Percentiles rank a stretch among this genome's conserved stretches.
These are phyloP conservation scores for Hemiscyllium ocellatum DNA, from an alignment of 2,113 vertebrate species.

Conservation along the genomic window DNA sequence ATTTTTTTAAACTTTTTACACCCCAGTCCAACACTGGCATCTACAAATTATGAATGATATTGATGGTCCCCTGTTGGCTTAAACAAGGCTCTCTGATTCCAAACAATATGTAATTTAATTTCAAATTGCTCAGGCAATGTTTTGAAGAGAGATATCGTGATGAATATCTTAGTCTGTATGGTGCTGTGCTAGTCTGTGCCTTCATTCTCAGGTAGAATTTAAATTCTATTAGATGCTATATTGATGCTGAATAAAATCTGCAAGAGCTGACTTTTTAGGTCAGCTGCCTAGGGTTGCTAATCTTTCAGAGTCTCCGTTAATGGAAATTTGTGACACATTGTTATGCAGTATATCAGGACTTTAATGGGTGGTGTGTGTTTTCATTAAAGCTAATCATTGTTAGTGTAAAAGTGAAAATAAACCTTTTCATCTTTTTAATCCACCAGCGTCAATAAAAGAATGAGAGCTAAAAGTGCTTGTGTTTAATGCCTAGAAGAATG, in stretches of 20 bases:
- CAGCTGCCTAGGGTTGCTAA: neutral
- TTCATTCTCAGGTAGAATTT: neutral
- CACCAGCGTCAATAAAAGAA: neutral
- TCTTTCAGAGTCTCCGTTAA: neutral
- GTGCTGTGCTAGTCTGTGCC: neutral
- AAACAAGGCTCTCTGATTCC: neutral
- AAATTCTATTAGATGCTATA: neutral
- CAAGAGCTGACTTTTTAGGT: neutral
- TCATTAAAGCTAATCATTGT: neutral
- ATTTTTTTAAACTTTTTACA: too few species aligned
- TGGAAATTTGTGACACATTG: neutral
- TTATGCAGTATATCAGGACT: neutral
- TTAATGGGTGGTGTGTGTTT: neutral
- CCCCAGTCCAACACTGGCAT: too few species aligned
- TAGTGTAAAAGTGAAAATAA: neutral
- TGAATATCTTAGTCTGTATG: neutral
- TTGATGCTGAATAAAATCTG: neutral
- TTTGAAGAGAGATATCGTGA: neutral
- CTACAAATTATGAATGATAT: neutral
- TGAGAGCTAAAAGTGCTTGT: neutral
- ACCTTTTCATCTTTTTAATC: neutral
- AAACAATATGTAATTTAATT: neutral
- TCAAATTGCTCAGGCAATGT: neutral
- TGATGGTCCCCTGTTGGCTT: neutral
- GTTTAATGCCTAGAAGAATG: neutral